These are phyloP conservation scores for Paramormyrops hopkinsi DNA, from an alignment of 2,797 vertebrate species.

Conservation along the genomic window DNA sequence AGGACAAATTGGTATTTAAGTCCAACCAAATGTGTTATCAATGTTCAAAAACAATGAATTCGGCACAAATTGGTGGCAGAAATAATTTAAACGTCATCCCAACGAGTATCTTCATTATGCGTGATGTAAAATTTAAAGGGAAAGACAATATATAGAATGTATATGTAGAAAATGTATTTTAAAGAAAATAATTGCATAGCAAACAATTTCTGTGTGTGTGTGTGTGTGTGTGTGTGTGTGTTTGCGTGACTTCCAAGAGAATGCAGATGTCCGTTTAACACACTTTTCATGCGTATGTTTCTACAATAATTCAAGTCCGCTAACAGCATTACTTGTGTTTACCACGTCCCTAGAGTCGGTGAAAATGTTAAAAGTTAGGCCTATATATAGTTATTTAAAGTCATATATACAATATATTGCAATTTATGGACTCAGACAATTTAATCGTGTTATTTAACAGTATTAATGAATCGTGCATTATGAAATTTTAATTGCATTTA, in stretches of 20 bases:
- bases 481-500: slow-evolving; percentile 62
- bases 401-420: slow-evolving; percentile 43
- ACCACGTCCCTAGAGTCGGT: not conserved
- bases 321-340: not conserved
- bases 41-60: not conserved
- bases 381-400: not conserved
- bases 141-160: not conserved
- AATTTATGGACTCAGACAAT: slow-evolving; percentile 62
- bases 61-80: not conserved
- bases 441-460: slow-evolving; percentile 58
- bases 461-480: slow-evolving; percentile 61
- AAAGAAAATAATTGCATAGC: not conserved
- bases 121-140: not conserved
- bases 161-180: not conserved
- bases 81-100: not conserved
- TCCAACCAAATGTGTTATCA: not conserved
- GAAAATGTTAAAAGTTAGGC: not conserved
- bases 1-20: not conserved
- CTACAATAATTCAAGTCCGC: not conserved
- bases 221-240: not conserved
- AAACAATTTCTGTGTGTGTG: not conserved
- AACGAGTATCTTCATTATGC: not conserved
- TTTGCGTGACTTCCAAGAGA: not conserved
- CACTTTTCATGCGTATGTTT: not conserved
- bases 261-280: not conserved